Evolutionary conservation across 2,797 vertebrate species (phyloP).

Genomic region (Cetoscarus ocellatus): DNA sequence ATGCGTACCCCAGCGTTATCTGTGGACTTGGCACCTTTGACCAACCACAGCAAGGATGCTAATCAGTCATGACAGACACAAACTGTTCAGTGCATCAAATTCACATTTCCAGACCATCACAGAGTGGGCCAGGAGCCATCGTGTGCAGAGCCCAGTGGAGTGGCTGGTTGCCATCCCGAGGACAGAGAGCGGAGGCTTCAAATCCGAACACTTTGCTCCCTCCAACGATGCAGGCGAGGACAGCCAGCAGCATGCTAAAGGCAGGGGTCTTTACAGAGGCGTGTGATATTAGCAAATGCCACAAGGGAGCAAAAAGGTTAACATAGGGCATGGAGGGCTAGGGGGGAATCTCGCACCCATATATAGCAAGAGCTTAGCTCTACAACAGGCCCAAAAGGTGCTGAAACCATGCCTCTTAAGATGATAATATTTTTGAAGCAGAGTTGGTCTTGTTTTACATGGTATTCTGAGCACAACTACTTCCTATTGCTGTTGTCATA

Average conservation of each 20-base stretch:
- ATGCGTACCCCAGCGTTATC: slow-evolving; percentile 50
- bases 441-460: neutral
- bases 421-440: slow-evolving; percentile 7
- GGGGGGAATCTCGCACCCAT: slow-evolving; percentile 20
- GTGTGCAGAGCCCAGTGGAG: slow-evolving; percentile 52
- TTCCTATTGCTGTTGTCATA: slow-evolving; percentile 1
- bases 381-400: slow-evolving; percentile 3
- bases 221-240: slow-evolving; percentile 45
- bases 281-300: slow-evolving; percentile 53
- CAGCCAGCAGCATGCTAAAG: slow-evolving; percentile 48
- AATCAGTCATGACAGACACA: slow-evolving; percentile 80
- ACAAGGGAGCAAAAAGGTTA: slow-evolving; percentile 60
- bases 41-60: slow-evolving; percentile 64
- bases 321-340: slow-evolving; percentile 41
- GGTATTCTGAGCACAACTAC: neutral
- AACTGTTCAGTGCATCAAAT: slow-evolving; percentile 80
- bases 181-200: slow-evolving; percentile 42
- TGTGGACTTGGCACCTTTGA: slow-evolving; percentile 68
- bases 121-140: slow-evolving; percentile 65
- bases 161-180: slow-evolving; percentile 64
- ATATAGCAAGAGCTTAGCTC: slow-evolving; percentile 18
- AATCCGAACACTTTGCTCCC: slow-evolving; percentile 52
- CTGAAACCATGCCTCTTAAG: neutral
- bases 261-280: slow-evolving; percentile 53
- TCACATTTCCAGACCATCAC: slow-evolving; percentile 79